Percentiles rank a stretch among this genome's conserved stretches.
Evolutionary conservation across 2,888 invertebrate genomes (phyloP).

Genomic region (Microctonus brassicae): DNA sequence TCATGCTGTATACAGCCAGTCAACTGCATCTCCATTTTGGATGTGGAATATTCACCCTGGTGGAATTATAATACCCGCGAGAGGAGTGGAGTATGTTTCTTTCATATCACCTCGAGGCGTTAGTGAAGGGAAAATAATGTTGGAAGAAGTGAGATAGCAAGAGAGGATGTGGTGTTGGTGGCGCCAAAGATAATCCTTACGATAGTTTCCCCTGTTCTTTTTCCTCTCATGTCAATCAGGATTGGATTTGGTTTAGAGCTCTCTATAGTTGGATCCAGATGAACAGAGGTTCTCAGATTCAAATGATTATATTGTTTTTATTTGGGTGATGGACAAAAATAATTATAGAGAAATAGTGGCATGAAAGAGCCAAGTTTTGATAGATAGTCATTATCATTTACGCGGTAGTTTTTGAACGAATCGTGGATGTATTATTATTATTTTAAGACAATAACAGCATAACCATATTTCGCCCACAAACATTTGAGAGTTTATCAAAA

Average conservation of each 20-base stretch:
- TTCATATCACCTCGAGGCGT: background rate
- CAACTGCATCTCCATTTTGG: constrained; percentile 28
- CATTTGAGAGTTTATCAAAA: too few species aligned
- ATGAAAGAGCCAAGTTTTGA: background rate
- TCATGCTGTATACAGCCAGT: background rate
- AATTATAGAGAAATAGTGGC: background rate
- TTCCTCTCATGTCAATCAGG: constrained; percentile 66
- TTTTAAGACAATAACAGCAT: too few species aligned
- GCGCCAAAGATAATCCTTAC: constrained; percentile 67
- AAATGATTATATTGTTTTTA: background rate
- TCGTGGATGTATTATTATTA: too few species aligned
- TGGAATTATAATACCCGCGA: constrained; percentile 30
- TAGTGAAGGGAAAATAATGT: constrained; percentile 13
- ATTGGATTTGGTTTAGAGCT: constrained; percentile 66
- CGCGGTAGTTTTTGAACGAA: too few species aligned
- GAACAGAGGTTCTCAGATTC: constrained; percentile 62
- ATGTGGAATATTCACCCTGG: constrained; percentile 6
- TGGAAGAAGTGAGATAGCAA: constrained; percentile 28
- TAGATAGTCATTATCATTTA: too few species aligned
- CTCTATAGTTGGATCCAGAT: constrained; percentile 59
- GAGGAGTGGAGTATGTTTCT: constrained; percentile 15
- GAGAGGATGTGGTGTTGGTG: constrained; percentile 58
- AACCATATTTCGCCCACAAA: too few species aligned
- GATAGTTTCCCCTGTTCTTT: constrained; percentile 62
- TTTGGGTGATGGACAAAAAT: background rate